Evolutionary conservation across 1,140 invertebrate species (phyloP), one percentile per base, ranked within the genome.

Genomic region (Drosophila miranda): DNA sequence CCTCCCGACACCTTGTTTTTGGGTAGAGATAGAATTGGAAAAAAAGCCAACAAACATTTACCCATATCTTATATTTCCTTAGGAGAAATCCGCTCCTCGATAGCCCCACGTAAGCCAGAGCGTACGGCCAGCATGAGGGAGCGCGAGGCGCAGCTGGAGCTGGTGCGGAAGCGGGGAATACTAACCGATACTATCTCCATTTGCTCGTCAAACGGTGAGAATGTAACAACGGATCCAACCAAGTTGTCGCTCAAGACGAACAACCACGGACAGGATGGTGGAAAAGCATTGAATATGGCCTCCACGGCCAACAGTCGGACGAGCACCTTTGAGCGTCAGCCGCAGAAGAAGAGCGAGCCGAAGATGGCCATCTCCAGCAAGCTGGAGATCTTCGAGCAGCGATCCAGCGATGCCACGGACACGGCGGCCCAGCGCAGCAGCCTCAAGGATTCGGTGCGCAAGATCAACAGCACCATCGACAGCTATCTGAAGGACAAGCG

Each of bases 61-160:
- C 1, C 49, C 46, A 0, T 16, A 6, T 16, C 6, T 21, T 42
- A 16, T 48, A n/a, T 9, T 14, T 28, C 5, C 44, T 1, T 19
- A 90, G 89, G 95, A 90, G 95, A 96, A 91, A 95, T 96, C 46
- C 92, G 95, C 89, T 95, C 94, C 88, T 93, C 93, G 8, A 93
- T 96, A 54, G 94, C 95, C 48, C 95, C 94, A 8, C 90, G 94
- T 38, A 97, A 97, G 91, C 96, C 96, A 6, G 95, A 96, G 88
- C 92, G 96, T 70, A 96, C 95, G 16, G 95, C 95, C 6, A 96
- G 95, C 88, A 95, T 96, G 94, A 92, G 95, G 78, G 95, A 96
- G 89, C 90, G 94, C 52, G 94, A 94, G 88, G 93, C 93, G 6
- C 93, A 93, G 70, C 88, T 94, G 74, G 93, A 94, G 78, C 90